A percentile compares a stretch with the other conserved stretches of the same genome.
Conservation (phyloP, 2,888 invertebrate genomes). For the Oligia strigilis region DNA sequence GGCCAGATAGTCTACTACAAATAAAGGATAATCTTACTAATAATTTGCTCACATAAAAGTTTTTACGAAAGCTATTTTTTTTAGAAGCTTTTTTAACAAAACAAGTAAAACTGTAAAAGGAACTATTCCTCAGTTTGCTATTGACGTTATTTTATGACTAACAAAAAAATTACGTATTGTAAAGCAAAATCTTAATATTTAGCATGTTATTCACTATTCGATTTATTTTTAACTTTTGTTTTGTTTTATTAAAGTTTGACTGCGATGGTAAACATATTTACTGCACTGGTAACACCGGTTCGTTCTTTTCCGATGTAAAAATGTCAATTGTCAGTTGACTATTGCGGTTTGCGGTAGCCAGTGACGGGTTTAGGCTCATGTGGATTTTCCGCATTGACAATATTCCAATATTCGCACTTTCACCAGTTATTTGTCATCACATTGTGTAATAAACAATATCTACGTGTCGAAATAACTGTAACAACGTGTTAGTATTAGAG, state of each 20-base stretch:
- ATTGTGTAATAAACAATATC: slow-evolving; percentile 72
- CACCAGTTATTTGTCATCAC: slow-evolving; percentile 72
- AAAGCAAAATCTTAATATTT: too few species aligned
- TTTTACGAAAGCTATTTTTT: too few species aligned
- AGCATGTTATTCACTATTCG: not conserved
- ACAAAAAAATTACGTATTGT: not conserved
- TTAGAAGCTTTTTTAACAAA: not conserved
- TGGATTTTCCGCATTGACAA: slow-evolving; percentile 71
- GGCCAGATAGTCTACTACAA: not conserved
- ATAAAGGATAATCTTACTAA: not conserved
- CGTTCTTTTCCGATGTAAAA: slow-evolving; percentile 55
- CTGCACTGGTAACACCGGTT: slow-evolving; percentile 64
- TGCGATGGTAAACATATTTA: slow-evolving; percentile 20
- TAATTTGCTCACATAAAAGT: rapidly evolving
- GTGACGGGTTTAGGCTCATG: slow-evolving; percentile 62
- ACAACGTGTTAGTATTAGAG: slow-evolving; percentile 40
- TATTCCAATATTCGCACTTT: slow-evolving; percentile 80
- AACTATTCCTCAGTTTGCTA: too few species aligned
- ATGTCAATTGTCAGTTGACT: slow-evolving; percentile 83
- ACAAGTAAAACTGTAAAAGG: not conserved
- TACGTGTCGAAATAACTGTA: slow-evolving; percentile 48
- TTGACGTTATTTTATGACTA: not conserved
- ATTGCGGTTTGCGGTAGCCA: slow-evolving; percentile 81
- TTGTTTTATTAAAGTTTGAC: not conserved
- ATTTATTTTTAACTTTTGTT: too few species aligned